Evolutionary conservation across 2,797 vertebrate genomes (phyloP).

Genomic region (Sorex maritimensis): DNA sequence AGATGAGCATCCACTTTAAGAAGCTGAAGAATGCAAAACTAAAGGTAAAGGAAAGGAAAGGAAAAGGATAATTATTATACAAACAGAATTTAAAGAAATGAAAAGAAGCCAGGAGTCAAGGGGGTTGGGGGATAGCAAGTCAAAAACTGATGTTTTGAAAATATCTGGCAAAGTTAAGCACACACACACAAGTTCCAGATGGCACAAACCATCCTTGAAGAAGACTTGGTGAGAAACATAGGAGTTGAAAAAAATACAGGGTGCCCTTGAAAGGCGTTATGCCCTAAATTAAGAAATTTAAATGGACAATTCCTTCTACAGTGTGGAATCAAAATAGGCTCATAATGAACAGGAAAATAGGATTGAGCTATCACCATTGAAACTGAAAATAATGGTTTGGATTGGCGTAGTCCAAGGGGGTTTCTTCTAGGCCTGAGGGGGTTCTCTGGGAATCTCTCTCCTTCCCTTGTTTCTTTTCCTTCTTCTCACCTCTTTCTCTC

Average conservation of each 20-base stretch:
- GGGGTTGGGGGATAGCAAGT: neutral
- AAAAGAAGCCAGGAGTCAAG: slow-evolving; percentile 21
- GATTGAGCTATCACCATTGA: neutral
- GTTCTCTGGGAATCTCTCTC: neutral
- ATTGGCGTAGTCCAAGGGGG: neutral
- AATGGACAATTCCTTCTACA: slow-evolving; percentile 17
- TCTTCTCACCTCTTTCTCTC: neutral
- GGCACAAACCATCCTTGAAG: neutral
- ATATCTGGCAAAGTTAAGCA: slow-evolving; percentile 48
- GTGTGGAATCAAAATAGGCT: slow-evolving; percentile 16
- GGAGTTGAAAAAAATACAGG: neutral
- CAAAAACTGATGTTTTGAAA: neutral
- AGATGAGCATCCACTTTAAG: neutral
- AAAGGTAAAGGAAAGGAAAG: neutral
- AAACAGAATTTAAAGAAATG: neutral
- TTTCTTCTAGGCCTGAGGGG: neutral
- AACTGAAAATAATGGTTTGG: neutral
- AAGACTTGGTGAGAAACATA: neutral
- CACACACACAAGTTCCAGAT: neutral
- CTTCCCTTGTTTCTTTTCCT: neutral
- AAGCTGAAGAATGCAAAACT: neutral
- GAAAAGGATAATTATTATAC: neutral
- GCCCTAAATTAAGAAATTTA: slow-evolving; percentile 5
- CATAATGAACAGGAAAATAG: slow-evolving; percentile 3
- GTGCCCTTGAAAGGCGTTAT: neutral